Evolutionary conservation across 2,113 vertebrate genomes (phyloP).

Genomic region (Brienomyrus longianalis): DNA sequence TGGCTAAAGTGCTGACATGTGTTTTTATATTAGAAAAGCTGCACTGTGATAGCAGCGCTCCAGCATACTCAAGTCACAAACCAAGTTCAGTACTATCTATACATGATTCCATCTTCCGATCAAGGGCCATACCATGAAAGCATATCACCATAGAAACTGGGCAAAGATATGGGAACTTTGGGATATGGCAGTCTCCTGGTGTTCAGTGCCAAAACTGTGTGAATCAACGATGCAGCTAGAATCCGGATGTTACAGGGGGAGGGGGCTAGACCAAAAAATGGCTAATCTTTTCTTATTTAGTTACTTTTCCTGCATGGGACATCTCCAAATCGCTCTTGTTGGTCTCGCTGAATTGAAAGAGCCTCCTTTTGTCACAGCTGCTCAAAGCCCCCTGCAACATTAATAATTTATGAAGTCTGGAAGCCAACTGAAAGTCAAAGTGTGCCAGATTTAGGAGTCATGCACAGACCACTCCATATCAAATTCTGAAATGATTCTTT

Average conservation of each 20-base stretch:
- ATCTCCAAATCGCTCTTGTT: conserved; percentile 7
- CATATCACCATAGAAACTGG: conserved; percentile 1
- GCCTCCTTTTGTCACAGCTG: conserved; percentile 13
- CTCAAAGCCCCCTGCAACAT: conserved; percentile 17
- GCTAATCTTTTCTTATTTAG: background rate
- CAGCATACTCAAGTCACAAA: background rate
- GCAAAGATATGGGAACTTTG: background rate
- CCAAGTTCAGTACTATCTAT: background rate
- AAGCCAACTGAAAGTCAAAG: conserved; percentile 23
- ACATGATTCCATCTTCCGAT: background rate
- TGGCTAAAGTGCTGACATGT: background rate
- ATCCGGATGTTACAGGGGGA: background rate
- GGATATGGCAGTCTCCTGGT: background rate
- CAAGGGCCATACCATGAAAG: background rate
- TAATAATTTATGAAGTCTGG: conserved; percentile 34
- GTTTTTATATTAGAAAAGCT: background rate
- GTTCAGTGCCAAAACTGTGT: background rate
- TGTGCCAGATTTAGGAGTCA: conserved; percentile 6
- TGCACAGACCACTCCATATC: conserved; percentile 5
- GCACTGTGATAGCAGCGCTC: background rate
- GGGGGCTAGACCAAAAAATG: background rate
- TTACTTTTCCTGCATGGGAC: conserved; percentile 7
- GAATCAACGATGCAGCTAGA: background rate
- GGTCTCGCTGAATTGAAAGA: background rate
- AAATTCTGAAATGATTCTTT: conserved; percentile 7